Conservation (phyloP, 2,797 vertebrate species). For the Choloepus didactylus region DNA sequence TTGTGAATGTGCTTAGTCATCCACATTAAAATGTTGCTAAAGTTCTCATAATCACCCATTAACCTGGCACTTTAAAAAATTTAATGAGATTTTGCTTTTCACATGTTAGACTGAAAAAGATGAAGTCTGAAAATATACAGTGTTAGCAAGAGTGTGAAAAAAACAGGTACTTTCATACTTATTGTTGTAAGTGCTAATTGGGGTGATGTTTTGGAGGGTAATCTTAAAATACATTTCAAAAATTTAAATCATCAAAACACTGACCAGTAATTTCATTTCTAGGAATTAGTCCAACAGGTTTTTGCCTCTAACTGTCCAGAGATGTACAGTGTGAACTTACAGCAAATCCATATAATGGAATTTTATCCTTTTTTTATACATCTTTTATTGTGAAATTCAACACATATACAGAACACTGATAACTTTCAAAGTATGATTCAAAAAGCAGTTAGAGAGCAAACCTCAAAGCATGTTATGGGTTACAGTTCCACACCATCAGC, state of each 20-base stretch:
- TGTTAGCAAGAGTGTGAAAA: neutral
- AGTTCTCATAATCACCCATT: neutral
- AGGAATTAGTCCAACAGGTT: neutral
- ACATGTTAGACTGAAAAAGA: constrained; percentile 16
- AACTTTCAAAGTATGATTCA: too few relatives aligned
- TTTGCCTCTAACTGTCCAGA: neutral
- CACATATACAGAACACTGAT: too few relatives aligned
- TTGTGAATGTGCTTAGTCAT: neutral
- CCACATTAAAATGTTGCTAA: constrained; percentile 47
- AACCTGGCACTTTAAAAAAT: neutral
- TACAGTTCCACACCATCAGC: too few relatives aligned
- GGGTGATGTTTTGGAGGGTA: neutral
- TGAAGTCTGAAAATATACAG: neutral
- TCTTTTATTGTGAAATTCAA: too few relatives aligned
- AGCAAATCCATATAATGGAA: neutral
- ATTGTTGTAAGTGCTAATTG: neutral
- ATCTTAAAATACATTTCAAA: constrained; percentile 27
- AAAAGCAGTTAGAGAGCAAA: too few relatives aligned
- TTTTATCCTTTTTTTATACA: neutral
- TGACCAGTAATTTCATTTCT: constrained; percentile 27
- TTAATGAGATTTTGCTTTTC: constrained; percentile 10
- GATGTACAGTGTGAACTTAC: neutral
- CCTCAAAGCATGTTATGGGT: too few relatives aligned
- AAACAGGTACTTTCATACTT: neutral
- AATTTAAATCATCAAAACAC: neutral